phyloP scores from a whole-genome alignment of 1,140 invertebrate species.

The Phymastichus coffea region DNA sequence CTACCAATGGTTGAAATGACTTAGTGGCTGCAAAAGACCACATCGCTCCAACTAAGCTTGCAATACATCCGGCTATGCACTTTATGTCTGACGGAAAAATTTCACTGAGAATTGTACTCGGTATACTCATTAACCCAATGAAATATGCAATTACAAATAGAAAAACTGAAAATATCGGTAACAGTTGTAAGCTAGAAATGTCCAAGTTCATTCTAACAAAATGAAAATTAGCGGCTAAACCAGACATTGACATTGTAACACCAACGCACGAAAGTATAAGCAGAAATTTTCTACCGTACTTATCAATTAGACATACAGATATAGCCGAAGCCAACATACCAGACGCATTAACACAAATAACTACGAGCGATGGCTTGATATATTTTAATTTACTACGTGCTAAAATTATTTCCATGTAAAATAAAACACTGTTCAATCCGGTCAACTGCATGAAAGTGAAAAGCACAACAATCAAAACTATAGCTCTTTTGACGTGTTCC shows the following conservation, averaged over 20 bases:
- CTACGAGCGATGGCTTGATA: slow-evolving; percentile 53
- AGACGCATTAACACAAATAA: slow-evolving; percentile 67
- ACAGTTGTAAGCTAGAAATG: slow-evolving; percentile 36
- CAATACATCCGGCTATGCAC: slow-evolving; percentile 66
- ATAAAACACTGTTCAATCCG: slow-evolving; percentile 71
- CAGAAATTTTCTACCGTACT: slow-evolving; percentile 67
- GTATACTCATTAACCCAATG: slow-evolving; percentile 69
- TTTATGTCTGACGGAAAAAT: slow-evolving; percentile 70
- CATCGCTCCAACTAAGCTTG: slow-evolving; percentile 69
- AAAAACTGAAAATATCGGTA: slow-evolving; percentile 28
- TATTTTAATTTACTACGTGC: slow-evolving; percentile 56
- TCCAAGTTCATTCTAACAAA: slow-evolving; percentile 55
- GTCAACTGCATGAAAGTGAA: slow-evolving; percentile 76
- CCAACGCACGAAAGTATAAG: slow-evolving; percentile 63
- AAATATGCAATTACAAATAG: slow-evolving; percentile 15
- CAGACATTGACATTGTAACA: slow-evolving; percentile 56
- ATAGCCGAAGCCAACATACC: slow-evolving; percentile 58
- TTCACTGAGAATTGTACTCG: slow-evolving; percentile 71
- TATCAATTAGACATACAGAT: slow-evolving; percentile 66
- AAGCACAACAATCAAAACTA: slow-evolving; percentile 64
- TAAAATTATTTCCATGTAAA: slow-evolving; percentile 74
- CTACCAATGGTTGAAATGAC: slow-evolving; percentile 65
- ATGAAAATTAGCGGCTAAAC: slow-evolving; percentile 64
- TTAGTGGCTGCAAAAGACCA: slow-evolving; percentile 73
- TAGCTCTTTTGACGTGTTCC: slow-evolving; percentile 52